Base-by-base conservation (phyloP, 2,888 invertebrate genomes). In the Dascillus cervinus region DNA sequence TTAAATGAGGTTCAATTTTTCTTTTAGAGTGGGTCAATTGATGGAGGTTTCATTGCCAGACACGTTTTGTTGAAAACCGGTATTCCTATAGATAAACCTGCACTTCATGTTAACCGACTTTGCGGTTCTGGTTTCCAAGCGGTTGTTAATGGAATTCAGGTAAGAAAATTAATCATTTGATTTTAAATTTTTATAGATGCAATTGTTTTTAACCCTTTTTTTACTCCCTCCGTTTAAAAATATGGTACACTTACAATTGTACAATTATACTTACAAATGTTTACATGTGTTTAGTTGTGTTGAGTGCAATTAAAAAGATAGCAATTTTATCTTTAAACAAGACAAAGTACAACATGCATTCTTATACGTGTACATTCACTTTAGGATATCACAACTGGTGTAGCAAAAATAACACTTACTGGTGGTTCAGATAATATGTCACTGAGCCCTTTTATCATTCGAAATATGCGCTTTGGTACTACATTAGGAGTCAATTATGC, bases 111-210 rank as follows among this genome's bases (percentile, higher is more conserved):
- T 26, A 98, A 97, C 69, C 72, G 97, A 41, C 72, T 98, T 10
- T 98, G 98, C 64, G 98, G 97, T 9, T 95, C 95, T 14, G 97
- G 97, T 2, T 98, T 98, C 66, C 97, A 98, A 62, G 78, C 97
- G 0, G 71, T 98, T 39, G 78, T 95, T 10, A 91, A 81, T 68
- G 88, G 84, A 30, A 84, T 86, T 19, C 94, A 94, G 73, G 89
- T 87, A 66, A 41, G 29, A 39, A 27, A n/a, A n/a, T n/a, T n/a
- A n/a, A n/a, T n/a, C n/a, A n/a, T n/a, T n/a, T n/a, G n/a, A n/a
- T n/a, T n/a, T n/a, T n/a, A n/a, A n/a, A n/a, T n/a, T n/a, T n/a
- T n/a, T n/a, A n/a, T n/a, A n/a, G n/a, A n/a, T n/a, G n/a, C n/a
- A n/a, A n/a, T n/a, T n/a, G n/a, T n/a, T n/a, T n/a, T n/a, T n/a